These are phyloP conservation scores for Sapajus apella DNA, from an alignment of 2,113 vertebrate species.

Conservation along the genomic window DNA sequence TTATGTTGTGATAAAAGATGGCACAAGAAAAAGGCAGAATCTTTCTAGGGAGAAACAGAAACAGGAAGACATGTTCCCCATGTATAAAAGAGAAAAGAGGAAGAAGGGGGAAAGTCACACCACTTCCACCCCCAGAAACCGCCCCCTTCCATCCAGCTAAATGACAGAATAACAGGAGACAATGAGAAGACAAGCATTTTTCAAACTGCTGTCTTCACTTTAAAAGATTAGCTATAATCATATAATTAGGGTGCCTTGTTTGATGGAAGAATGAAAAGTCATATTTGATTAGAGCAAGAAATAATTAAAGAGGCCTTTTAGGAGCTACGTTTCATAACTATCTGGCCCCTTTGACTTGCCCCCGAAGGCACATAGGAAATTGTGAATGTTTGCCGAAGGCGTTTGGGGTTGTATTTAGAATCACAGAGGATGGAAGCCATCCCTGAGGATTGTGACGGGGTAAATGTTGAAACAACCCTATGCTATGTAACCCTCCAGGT, in stretches of 20 bases:
- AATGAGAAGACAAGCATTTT: constrained; percentile 45
- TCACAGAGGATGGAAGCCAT: neutral
- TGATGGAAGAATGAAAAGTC: constrained; percentile 55
- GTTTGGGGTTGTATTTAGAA: neutral
- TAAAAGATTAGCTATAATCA: constrained; percentile 54
- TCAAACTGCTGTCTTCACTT: constrained; percentile 51
- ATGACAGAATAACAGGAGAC: constrained; percentile 50
- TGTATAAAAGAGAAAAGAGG: neutral
- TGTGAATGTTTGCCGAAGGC: neutral
- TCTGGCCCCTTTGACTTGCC: neutral
- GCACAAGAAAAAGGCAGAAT: neutral
- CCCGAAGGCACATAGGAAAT: neutral
- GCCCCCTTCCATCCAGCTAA: neutral
- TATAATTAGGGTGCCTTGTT: constrained; percentile 39
- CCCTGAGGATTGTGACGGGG: neutral
- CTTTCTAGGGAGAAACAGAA: neutral
- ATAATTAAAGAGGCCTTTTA: constrained; percentile 23
- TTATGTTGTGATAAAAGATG: neutral
- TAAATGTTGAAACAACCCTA: neutral
- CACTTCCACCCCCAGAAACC: neutral
- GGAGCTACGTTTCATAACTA: constrained; percentile 7
- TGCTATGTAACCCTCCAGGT: neutral
- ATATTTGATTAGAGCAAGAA: constrained; percentile 26
- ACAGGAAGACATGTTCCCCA: neutral
- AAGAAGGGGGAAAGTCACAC: neutral